A percentile compares a stretch with the other conserved stretches of the same genome.
Conservation (phyloP, 1,140 invertebrate genomes). For the Coelopa frigida region DNA sequence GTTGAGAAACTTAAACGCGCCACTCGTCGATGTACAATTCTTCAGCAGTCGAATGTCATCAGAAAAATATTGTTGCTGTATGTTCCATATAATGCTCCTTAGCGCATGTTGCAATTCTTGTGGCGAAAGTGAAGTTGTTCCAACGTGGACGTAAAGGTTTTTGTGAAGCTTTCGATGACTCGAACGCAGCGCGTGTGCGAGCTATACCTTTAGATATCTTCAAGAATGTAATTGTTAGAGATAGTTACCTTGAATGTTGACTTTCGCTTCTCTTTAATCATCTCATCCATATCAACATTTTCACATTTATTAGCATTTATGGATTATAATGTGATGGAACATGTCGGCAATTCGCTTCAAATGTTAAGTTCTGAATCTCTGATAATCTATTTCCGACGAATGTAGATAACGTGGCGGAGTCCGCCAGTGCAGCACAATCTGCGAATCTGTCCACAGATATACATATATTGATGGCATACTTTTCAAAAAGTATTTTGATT, state of each 20-base stretch:
- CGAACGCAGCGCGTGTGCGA: neutral
- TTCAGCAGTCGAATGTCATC: neutral
- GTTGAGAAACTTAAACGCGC: neutral
- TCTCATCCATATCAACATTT: neutral
- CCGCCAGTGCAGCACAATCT: slow-evolving; percentile 19
- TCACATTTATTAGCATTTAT: neutral
- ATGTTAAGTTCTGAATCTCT: slow-evolving; percentile 13
- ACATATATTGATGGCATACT: neutral
- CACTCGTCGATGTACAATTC: neutral
- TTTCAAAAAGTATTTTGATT: slow-evolving; percentile 7
- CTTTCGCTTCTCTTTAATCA: neutral
- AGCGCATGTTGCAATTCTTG: neutral
- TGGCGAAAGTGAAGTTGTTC: neutral
- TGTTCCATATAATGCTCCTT: neutral
- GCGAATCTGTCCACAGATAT: slow-evolving; percentile 19
- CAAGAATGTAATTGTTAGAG: neutral
- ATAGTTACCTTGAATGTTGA: neutral
- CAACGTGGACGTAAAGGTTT: neutral
- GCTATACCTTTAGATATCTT: neutral
- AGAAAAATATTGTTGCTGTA: slow-evolving; percentile 2
- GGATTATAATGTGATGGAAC: slow-evolving; percentile 25
- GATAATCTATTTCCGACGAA: slow-evolving; percentile 17
- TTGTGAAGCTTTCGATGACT: neutral
- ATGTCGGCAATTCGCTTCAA: slow-evolving; percentile 19
- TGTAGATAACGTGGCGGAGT: slow-evolving; percentile 10